Percentiles rank a stretch among this genome's conserved stretches.
These are phyloP conservation scores for Sardinella longiceps DNA, from an alignment of 2,797 vertebrate genomes.

Conservation along the genomic window DNA sequence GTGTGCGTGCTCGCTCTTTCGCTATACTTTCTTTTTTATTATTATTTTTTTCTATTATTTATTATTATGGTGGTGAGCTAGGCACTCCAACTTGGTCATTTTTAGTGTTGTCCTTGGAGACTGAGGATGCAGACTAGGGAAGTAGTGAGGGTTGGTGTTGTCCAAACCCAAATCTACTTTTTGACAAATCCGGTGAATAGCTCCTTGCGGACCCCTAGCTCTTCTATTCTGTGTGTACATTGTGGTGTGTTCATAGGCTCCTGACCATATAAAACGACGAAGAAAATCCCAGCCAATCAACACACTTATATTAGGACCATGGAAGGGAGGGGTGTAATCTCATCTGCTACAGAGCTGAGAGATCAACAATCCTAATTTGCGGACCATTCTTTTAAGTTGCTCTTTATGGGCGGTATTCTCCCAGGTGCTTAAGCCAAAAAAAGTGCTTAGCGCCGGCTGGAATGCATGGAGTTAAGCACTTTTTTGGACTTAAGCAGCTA, in stretches of 20 bases:
- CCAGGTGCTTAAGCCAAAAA: no score
- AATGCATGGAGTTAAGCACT: no score
- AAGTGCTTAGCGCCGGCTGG: no score
- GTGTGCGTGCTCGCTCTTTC: not conserved
- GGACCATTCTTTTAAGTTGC: not conserved
- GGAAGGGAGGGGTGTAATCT: not conserved
- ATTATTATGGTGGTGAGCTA: not conserved
- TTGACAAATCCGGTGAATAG: not conserved
- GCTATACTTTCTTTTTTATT: not conserved
- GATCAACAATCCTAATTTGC: not conserved
- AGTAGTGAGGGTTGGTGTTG: not conserved
- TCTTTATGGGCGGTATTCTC: no score
- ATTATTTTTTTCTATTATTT: no score
- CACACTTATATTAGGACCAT: not conserved
- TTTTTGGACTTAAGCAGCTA: no score
- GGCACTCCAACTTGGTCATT: not conserved
- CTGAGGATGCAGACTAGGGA: not conserved
- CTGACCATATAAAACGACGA: not conserved
- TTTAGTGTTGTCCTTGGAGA: not conserved
- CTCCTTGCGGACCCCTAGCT: not conserved
- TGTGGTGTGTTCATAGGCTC: not conserved
- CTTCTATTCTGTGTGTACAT: not conserved
- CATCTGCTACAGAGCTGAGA: not conserved
- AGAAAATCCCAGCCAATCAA: not conserved
- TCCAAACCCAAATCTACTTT: not conserved